Evolutionary conservation across 1,140 invertebrate species (phyloP).

Genomic region (Brachionus rotundiformis): DNA sequence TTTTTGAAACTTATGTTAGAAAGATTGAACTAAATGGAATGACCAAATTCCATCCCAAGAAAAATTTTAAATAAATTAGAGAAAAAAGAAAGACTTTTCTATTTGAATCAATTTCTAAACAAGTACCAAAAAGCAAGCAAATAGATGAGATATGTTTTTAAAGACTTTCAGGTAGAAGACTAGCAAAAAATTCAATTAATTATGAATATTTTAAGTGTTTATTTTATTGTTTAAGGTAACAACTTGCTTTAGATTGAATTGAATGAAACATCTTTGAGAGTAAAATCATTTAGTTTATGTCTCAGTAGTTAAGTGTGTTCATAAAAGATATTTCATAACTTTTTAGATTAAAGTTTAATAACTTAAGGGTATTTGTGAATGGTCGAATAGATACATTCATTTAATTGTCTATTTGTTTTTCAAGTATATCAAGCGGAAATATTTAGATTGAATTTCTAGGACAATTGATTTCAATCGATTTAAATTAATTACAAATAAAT

Average conservation of each 20-base stretch:
- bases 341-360: background rate
- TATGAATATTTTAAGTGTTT: background rate
- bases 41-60: too few species aligned
- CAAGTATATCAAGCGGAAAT: background rate
- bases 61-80: too few species aligned
- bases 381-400: background rate
- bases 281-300: background rate
- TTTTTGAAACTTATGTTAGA: too few species aligned
- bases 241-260: background rate
- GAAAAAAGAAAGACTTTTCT: too few species aligned
- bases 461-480: slow-evolving; percentile 21
- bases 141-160: too few species aligned
- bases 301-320: background rate
- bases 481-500: slow-evolving; percentile 1
- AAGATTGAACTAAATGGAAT: too few species aligned
- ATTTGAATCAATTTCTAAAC: too few species aligned
- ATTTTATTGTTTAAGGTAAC: background rate
- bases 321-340: background rate
- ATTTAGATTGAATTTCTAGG: background rate
- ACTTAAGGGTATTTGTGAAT: background rate
- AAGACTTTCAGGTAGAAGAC: background rate
- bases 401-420: background rate
- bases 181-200: background rate
- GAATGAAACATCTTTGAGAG: background rate
- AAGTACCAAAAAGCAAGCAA: too few species aligned